Percentiles rank a stretch among this genome's conserved stretches.
Evolutionary conservation across 2,888 invertebrate genomes (phyloP).

Genomic region (Adelphocoris suturalis): DNA sequence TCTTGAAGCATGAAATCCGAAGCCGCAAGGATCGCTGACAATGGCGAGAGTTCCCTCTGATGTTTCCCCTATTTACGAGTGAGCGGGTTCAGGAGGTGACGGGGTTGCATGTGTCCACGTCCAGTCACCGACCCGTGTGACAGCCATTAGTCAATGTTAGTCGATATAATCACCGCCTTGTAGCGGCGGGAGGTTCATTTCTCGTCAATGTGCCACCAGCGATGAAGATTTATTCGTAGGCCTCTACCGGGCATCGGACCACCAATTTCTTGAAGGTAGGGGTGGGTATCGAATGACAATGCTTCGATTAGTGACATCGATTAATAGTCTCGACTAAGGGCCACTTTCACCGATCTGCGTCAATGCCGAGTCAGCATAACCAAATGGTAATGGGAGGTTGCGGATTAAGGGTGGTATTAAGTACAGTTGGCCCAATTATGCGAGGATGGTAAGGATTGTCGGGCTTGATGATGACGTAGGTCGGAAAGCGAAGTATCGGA

Average conservation of each 20-base stretch:
- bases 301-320: not conserved
- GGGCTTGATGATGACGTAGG: no score
- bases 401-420: no score
- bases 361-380: no score
- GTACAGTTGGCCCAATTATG: no score
- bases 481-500: no score
- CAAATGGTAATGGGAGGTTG: no score
- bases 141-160: conserved; percentile 24
- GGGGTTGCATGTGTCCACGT: not conserved
- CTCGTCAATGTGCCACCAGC: not conserved
- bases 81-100: not conserved
- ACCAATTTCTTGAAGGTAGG: not conserved
- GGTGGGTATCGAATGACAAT: not conserved
- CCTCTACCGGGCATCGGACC: not conserved
- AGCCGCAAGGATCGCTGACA: not conserved
- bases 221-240: conserved; percentile 18
- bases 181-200: not conserved
- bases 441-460: no score
- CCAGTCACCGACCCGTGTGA: not conserved
- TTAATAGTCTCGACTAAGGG: no score
- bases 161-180: not conserved
- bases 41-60: not conserved
- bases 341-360: no score
- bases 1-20: no score
- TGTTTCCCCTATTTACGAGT: not conserved